phyloP scores from a whole-genome alignment of 2,888 invertebrate genomes.

The Leptopterna dolabrata region DNA sequence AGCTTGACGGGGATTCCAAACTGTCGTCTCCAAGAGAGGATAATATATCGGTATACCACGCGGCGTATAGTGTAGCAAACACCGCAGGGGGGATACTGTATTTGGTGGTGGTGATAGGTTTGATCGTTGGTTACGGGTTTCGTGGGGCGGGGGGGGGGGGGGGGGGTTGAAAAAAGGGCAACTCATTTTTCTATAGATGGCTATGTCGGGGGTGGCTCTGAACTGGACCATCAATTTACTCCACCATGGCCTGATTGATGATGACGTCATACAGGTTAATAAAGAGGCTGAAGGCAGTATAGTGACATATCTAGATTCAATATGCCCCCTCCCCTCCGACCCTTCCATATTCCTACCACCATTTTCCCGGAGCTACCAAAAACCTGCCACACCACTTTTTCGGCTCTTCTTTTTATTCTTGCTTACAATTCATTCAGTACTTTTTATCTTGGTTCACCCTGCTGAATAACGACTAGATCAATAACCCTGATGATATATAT shows the following conservation, averaged over 20 bases:
- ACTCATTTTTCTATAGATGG: constrained; percentile 56
- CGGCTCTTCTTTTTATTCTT: background rate
- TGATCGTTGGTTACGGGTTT: background rate
- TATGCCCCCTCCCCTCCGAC: constrained; percentile 31
- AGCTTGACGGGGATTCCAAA: constrained; percentile 34
- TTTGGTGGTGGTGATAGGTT: background rate
- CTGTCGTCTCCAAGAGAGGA: constrained; percentile 54
- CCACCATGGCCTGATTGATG: constrained; percentile 48
- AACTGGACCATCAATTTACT: constrained; percentile 53
- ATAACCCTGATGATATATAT: too few species aligned
- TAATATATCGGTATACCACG: constrained; percentile 48
- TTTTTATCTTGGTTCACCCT: background rate
- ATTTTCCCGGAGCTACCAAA: background rate
- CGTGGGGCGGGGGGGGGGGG: background rate
- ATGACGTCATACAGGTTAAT: constrained; percentile 55
- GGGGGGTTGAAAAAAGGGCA: constrained; percentile 14
- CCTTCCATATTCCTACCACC: background rate
- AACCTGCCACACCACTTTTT: background rate
- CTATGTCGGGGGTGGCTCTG: constrained; percentile 30
- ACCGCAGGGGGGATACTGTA: background rate
- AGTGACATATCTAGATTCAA: constrained; percentile 55
- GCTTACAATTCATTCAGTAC: background rate
- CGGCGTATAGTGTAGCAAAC: background rate
- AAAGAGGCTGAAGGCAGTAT: constrained; percentile 39
- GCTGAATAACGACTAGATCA: background rate